phyloP scores from a whole-genome alignment of 2,113 vertebrate species.

The Eulemur macaco region DNA sequence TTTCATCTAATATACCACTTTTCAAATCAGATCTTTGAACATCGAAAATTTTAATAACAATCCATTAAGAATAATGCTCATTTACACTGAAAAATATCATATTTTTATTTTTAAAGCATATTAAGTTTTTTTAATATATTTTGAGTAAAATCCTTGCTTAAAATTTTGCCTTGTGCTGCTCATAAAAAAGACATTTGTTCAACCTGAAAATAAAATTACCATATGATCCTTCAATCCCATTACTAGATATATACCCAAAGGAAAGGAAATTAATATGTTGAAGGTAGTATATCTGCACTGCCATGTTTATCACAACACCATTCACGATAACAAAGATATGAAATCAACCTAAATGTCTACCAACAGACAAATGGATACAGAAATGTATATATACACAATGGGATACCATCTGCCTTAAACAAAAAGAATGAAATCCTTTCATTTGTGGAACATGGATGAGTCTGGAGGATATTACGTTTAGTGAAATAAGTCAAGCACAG shows the following conservation, averaged over 20 bases:
- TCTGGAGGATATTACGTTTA: not conserved
- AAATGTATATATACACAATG: not conserved
- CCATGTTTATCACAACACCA: not conserved
- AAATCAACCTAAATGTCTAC: not conserved
- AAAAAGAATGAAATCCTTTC: not conserved
- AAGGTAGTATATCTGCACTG: not conserved
- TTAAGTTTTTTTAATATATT: not conserved
- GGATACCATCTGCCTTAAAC: not conserved
- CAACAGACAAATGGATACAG: not conserved
- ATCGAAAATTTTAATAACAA: conserved; percentile 34
- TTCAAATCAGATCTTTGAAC: conserved; percentile 52
- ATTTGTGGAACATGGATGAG: not conserved
- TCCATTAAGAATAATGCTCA: not conserved
- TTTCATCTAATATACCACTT: not conserved
- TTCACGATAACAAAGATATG: not conserved
- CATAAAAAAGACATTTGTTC: not conserved
- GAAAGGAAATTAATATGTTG: not conserved
- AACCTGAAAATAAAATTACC: not conserved
- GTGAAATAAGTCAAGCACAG: not conserved
- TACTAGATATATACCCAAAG: not conserved
- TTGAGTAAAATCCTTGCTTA: not conserved
- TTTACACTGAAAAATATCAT: conserved; percentile 37
- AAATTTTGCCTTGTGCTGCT: not conserved
- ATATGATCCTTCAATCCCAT: not conserved
- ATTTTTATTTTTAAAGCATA: not conserved